Evolutionary conservation across 2,113 vertebrate species (phyloP), one percentile per base, ranked within the genome.

Genomic region (Sinosuthora webbiana): DNA sequence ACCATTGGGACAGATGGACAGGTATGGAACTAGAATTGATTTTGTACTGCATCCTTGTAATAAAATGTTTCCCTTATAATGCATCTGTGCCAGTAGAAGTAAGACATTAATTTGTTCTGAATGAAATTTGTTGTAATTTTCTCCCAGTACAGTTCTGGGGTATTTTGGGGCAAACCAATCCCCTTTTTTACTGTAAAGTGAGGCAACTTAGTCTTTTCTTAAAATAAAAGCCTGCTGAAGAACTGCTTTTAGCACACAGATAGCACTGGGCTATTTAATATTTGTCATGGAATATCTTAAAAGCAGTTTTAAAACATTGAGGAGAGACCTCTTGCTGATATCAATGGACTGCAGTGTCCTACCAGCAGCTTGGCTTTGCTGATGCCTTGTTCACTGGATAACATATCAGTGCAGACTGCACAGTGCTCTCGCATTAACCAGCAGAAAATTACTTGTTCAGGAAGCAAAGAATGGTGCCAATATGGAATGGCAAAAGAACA

Each of bases 1-100:
- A 98, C 98, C 91, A 98, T 99, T 47, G 97, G 98, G 7, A 99
- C 99, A 18, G 99, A 99, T 39, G 99, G 99, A 70, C 99, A 99
- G 98, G 99, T 99, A 97, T 4, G 69, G 21, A 15, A 17, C 15
- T 59, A 15, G 16, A 60, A 30, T 42, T 65, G 49, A 71, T 49
- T 75, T 65, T 74, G 4, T 56, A 23, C 8, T 56, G 6, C 78
- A 7, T 83, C 80, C 63, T 86, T 87, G 31, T 63, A 77, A 59
- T 49, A 23, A 47, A 80, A 28, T 11, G 6, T 35, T 83, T 78
- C 28, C 23, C 13, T 53, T 80, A 10, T 25, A 49, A 41, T 87
- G 15, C 13, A 35, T 45, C 27, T 60, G 4, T 57, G 42, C 27
- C 52, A 31, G 19, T 49, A 60, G 44, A 62, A 90, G 70, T 62